A percentile compares a stretch with the other conserved stretches of the same genome.
These are phyloP conservation scores for Calypte anna DNA, from an alignment of 2,113 vertebrate genomes.

Conservation along the genomic window DNA sequence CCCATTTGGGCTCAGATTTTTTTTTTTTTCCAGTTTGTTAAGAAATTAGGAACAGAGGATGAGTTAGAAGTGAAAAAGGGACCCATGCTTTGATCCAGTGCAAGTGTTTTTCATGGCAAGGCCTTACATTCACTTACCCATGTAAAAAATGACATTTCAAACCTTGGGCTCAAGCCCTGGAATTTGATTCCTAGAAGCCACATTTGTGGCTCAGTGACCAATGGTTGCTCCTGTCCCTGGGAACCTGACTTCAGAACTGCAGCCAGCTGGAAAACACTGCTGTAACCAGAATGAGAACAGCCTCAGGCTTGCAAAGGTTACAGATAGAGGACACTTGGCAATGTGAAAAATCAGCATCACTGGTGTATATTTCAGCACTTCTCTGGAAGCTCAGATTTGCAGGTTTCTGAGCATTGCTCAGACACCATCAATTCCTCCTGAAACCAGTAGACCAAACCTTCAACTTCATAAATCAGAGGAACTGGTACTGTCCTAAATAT, in stretches of 20 bases:
- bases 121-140: neutral
- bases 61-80: neutral
- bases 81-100: neutral
- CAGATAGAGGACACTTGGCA: neutral
- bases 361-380: neutral
- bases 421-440: neutral
- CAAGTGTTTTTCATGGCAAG: neutral
- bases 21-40: neutral
- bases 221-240: neutral
- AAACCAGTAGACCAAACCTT: neutral
- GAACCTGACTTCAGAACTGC: slow-evolving; percentile 32
- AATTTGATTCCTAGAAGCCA: slow-evolving; percentile 19
- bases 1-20: neutral
- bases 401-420: neutral
- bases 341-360: neutral
- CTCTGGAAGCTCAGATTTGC: neutral
- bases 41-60: neutral
- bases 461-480: neutral
- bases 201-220: neutral
- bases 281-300: slow-evolving; percentile 26
- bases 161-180: neutral
- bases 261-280: slow-evolving; percentile 18
- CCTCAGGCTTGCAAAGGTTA: slow-evolving; percentile 21
- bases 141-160: neutral
- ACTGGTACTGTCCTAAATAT: neutral